phyloP scores from a whole-genome alignment of 2,113 vertebrate species.

The Coturnix japonica region DNA sequence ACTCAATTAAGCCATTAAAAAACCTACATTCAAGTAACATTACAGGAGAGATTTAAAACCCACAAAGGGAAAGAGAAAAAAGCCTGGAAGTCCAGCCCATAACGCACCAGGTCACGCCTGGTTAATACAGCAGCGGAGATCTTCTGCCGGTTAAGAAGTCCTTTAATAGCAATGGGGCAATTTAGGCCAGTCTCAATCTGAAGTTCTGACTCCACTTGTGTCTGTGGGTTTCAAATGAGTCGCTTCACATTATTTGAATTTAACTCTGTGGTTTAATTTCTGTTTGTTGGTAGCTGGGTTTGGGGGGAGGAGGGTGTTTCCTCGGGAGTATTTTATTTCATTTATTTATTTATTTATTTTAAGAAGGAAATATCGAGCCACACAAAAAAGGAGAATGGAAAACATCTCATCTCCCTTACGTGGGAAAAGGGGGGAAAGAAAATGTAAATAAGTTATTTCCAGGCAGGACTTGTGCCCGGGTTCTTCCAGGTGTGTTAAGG shows the following conservation, averaged over 20 bases:
- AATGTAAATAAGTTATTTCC: conserved; percentile 29
- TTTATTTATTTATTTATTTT: background rate
- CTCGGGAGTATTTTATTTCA: conserved; percentile 6
- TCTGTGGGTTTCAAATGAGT: conserved; percentile 66
- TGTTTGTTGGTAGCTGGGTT: conserved; percentile 46
- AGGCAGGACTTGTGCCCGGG: background rate
- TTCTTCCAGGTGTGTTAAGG: background rate
- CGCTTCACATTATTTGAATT: conserved; percentile 59
- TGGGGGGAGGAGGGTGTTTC: conserved; percentile 6
- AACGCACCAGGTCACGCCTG: conserved; percentile 41
- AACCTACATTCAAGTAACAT: conserved; percentile 68
- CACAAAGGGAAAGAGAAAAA: conserved; percentile 68
- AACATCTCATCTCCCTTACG: background rate
- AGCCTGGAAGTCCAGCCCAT: conserved; percentile 57
- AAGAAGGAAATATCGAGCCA: background rate
- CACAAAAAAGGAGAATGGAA: background rate
- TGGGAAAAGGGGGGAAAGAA: background rate
- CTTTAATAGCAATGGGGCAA: conserved; percentile 53
- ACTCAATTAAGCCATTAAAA: conserved; percentile 70
- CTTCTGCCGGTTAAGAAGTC: conserved; percentile 46
- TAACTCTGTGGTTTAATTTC: conserved; percentile 60
- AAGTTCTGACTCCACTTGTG: conserved; percentile 57
- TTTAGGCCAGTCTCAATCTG: conserved; percentile 57
- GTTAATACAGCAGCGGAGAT: conserved; percentile 62
- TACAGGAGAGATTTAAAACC: conserved; percentile 66